A percentile compares a stretch with the other conserved stretches of the same genome.
These are phyloP conservation scores for Chrysina gloriosa DNA, from an alignment of 2,888 invertebrate species.

Conservation along the genomic window DNA sequence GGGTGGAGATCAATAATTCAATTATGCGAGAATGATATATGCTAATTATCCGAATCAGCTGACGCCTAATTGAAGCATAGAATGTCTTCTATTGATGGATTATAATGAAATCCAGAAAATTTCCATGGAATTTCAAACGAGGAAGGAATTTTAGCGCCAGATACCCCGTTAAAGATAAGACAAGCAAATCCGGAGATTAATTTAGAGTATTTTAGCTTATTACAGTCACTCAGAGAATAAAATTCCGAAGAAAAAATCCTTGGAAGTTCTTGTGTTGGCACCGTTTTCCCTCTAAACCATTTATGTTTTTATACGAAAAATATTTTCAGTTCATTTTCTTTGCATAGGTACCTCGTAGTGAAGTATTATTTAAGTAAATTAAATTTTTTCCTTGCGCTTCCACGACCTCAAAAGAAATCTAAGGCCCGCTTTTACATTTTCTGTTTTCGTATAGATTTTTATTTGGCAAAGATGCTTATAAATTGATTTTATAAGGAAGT, in stretches of 20 bases:
- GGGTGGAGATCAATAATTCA: slow-evolving; percentile 34
- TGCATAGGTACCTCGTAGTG: background rate
- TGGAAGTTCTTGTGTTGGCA: slow-evolving; percentile 9
- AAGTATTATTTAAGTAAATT: slow-evolving; percentile 21
- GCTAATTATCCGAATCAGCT: slow-evolving; percentile 16
- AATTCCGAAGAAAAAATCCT: slow-evolving; percentile 4
- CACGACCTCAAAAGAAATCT: background rate
- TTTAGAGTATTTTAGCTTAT: background rate
- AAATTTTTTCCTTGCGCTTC: slow-evolving; percentile 9
- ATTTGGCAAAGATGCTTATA: background rate
- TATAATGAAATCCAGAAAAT: background rate
- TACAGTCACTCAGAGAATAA: background rate
- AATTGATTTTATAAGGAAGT: background rate
- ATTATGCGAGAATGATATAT: slow-evolving; percentile 33
- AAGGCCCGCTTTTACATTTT: background rate
- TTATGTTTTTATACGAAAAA: slow-evolving; percentile 3
- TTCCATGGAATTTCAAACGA: background rate
- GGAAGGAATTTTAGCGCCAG: background rate
- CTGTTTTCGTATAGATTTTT: background rate
- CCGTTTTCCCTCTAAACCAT: background rate
- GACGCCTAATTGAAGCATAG: slow-evolving; percentile 11
- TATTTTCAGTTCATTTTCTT: background rate
- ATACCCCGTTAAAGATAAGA: background rate
- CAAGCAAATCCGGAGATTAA: background rate
- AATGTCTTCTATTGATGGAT: background rate